Base-by-base conservation (phyloP, 2,888 invertebrate genomes). In the Syrphus vitripennis region DNA sequence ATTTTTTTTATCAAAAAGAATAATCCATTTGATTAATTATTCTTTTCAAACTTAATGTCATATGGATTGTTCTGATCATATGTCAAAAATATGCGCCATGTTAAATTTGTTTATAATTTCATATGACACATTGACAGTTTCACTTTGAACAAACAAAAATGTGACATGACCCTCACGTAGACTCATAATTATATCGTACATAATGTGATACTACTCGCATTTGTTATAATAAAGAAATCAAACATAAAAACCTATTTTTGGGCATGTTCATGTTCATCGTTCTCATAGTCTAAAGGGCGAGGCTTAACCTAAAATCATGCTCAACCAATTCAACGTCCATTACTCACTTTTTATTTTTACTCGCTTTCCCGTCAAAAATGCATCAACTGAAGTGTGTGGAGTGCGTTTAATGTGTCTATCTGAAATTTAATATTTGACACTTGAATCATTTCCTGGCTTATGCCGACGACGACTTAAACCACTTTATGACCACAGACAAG, bases 21-120 rank as follows among this genome's bases (percentile, higher is more conserved):
- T 67, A 82, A 83, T 78, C 72, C 53, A n/a, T 42, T 65, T 65
- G 69, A 63, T 69, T 78, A 61, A 53, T 72, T 77, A 78, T 83
- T 83, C 72, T 31, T 45, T 72, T 69, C 78, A 72, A 37, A 21
- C 34, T 29, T 2, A 53, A 37, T 63, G 26, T 10, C 63, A 26
- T 63, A 10, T 40, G 9, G n/a, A n/a, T 0, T 61, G 14, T 24
- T 26, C 1, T 24, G 24, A 10, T 63, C 63, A 63, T 16, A 63
- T 63, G 63, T 42, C 42, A 63, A 63, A 16, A 63, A 42, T 19
- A 29, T 65, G 63, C 26, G 34, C n/a, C 61, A 50, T 53, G 24
- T 61, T 26, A 55, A n/a, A 72, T 72, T 63, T 59, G 72, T 78
- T 69, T 16, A 57, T 78, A 10, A 65, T 61, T 55, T 29, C n/a